phyloP scores from a whole-genome alignment of 2,888 invertebrate genomes.

The Muscina levida region DNA sequence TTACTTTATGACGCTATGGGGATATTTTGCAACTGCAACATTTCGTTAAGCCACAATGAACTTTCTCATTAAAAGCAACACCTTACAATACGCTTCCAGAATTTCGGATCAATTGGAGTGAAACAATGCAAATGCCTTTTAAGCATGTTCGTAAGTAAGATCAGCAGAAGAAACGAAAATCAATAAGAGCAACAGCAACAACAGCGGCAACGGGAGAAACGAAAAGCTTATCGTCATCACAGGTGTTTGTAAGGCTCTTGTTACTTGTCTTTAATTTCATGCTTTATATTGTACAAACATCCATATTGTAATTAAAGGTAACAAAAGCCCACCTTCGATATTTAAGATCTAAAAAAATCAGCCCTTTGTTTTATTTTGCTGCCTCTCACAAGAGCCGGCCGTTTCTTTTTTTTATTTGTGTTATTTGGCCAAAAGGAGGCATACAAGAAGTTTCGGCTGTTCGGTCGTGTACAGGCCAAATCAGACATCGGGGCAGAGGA shows the following conservation, averaged over 20 bases:
- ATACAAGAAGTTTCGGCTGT: neutral
- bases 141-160: slow-evolving; percentile 46
- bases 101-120: slow-evolving; percentile 49
- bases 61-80: slow-evolving; percentile 65
- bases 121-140: slow-evolving; percentile 62
- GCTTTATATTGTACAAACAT: slow-evolving; percentile 65
- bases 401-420: neutral
- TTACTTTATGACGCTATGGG: neutral
- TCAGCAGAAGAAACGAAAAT: slow-evolving; percentile 34
- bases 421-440: slow-evolving; percentile 16
- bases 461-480: slow-evolving; percentile 14
- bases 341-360: slow-evolving; percentile 6
- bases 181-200: slow-evolving; percentile 2
- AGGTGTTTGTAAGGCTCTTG: slow-evolving; percentile 66
- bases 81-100: slow-evolving; percentile 65
- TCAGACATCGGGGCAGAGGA: slow-evolving; percentile 14
- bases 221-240: slow-evolving; percentile 64
- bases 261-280: slow-evolving; percentile 66
- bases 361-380: slow-evolving; percentile 12
- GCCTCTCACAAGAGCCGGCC: neutral
- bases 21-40: slow-evolving; percentile 6
- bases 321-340: slow-evolving; percentile 64
- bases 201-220: neutral
- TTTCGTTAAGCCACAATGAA: slow-evolving; percentile 50
- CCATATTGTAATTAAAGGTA: slow-evolving; percentile 65